These are phyloP conservation scores for Beris chalybata DNA, from an alignment of 2,888 invertebrate species.

Conservation along the genomic window DNA sequence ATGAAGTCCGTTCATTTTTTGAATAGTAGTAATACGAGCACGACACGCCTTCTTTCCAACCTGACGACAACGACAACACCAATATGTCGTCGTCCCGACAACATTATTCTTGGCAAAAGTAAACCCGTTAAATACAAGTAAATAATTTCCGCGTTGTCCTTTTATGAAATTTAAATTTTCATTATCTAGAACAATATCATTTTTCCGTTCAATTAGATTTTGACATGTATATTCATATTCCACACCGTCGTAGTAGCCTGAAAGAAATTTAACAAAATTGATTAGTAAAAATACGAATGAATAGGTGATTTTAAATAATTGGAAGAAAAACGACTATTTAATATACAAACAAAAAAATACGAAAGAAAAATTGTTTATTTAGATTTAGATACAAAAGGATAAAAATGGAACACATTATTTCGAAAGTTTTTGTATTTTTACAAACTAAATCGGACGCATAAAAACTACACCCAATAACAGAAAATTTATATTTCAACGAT, in stretches of 20 bases:
- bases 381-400: no score
- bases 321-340: no score
- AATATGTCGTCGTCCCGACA: conserved; percentile 50
- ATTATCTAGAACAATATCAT: conserved; percentile 38
- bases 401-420: no score
- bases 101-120: conserved; percentile 53
- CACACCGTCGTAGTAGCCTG: conserved; percentile 23
- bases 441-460: not conserved
- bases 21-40: conserved; percentile 49
- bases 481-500: no score
- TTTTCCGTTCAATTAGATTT: not conserved
- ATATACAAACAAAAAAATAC: no score
- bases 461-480: no score
- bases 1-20: conserved; percentile 46
- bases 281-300: conserved; percentile 17
- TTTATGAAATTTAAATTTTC: conserved; percentile 48
- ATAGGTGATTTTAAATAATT: no score
- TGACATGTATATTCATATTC: conserved; percentile 14
- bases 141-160: conserved; percentile 52
- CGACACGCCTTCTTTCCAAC: conserved; percentile 47
- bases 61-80: conserved; percentile 54
- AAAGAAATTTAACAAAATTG: conserved; percentile 10
- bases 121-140: conserved; percentile 50
- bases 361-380: no score
- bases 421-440: not conserved